Percentiles rank a stretch among this genome's conserved stretches.
These are phyloP conservation scores for Phataginus tetradactyla DNA, from an alignment of 2,797 vertebrate genomes.

Conservation along the genomic window DNA sequence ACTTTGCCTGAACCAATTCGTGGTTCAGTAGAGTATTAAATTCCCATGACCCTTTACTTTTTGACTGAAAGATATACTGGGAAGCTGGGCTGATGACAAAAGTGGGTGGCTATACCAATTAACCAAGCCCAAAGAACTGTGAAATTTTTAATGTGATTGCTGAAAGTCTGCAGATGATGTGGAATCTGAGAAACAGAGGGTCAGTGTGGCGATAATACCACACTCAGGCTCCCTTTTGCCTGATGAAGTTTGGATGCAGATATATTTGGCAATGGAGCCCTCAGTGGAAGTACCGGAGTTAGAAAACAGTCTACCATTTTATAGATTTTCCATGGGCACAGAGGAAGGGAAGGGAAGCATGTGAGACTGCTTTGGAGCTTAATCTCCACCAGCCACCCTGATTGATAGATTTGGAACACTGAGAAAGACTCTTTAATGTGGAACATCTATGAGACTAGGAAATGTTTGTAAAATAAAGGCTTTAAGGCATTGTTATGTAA, in stretches of 20 bases:
- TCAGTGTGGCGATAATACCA: not conserved
- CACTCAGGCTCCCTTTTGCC: not conserved
- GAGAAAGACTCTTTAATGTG: not conserved
- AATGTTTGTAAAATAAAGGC: not conserved
- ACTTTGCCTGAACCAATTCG: not conserved
- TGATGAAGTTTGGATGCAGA: not conserved
- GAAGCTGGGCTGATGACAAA: not conserved
- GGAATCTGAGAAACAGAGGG: not conserved
- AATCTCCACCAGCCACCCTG: not conserved
- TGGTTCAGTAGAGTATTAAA: not conserved
- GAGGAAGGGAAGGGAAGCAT: not conserved
- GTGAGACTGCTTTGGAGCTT: not conserved
- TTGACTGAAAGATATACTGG: not conserved
- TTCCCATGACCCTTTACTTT: not conserved
- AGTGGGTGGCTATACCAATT: not conserved
- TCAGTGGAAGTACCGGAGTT: not conserved
- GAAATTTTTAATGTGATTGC: not conserved
- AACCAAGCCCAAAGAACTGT: not conserved
- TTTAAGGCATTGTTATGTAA: not conserved
- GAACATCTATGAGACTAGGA: not conserved
- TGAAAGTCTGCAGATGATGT: not conserved
- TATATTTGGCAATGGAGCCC: not conserved
- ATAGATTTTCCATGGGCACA: not conserved
- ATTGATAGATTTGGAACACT: not conserved
- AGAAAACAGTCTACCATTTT: not conserved